Evolutionary conservation across 1,140 invertebrate genomes (phyloP).

Genomic region (Halesus radiatus): DNA sequence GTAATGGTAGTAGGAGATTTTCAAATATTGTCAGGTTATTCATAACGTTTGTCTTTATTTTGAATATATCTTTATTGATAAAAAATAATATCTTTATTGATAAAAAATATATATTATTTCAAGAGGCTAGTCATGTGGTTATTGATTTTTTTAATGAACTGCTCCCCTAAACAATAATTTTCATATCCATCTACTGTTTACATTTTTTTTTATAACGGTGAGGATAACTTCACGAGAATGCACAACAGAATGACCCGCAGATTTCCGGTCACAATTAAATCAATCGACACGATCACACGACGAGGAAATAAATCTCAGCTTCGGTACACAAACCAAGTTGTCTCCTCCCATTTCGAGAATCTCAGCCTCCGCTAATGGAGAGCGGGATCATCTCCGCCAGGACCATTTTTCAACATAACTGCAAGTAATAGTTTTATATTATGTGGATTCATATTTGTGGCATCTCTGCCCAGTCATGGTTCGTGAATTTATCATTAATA

Average conservation of each 20-base stretch:
- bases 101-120: no score
- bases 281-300: constrained; percentile 31
- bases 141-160: no score
- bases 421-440: constrained; percentile 55
- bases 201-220: no score
- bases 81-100: no score
- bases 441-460: constrained; percentile 30
- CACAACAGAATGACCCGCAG: constrained; percentile 19
- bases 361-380: constrained; percentile 38
- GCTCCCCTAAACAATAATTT: no score
- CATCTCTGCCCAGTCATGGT: constrained; percentile 46
- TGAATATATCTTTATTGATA: no score
- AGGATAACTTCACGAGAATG: constrained; percentile 2
- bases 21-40: no score
- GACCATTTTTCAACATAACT: constrained; percentile 52
- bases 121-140: no score
- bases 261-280: constrained; percentile 18
- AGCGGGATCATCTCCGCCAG: constrained; percentile 10
- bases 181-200: no score
- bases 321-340: not conserved
- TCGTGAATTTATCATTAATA: constrained; percentile 53
- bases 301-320: constrained; percentile 34
- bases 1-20: no score
- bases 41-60: no score
- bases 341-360: not conserved